phyloP scores from a whole-genome alignment of 2,113 vertebrate species.

The Nothocercus julius region DNA sequence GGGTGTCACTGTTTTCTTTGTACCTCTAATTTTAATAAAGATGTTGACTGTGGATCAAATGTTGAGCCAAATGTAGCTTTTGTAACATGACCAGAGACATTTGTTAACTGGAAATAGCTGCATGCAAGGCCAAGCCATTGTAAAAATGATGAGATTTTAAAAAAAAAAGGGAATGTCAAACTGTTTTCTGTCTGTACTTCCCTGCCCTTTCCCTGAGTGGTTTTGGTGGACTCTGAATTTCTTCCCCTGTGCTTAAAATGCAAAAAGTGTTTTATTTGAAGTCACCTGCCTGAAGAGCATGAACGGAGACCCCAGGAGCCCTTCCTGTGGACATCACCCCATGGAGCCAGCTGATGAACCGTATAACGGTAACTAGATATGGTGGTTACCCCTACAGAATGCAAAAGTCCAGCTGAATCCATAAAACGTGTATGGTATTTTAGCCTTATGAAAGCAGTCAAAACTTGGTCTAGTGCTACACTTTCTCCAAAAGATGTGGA shows the following conservation, averaged over 20 bases:
- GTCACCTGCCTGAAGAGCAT: not conserved
- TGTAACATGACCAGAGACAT: not conserved
- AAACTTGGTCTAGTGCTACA: not conserved
- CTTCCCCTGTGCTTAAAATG: not conserved
- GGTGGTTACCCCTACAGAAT: rapidly evolving
- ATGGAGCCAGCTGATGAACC: not conserved
- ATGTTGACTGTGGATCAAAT: not conserved
- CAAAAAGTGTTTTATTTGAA: not conserved
- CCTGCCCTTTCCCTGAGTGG: not conserved
- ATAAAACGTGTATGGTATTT: not conserved
- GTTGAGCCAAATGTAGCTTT: not conserved
- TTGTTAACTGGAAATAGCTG: not conserved
- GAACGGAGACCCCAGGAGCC: not conserved
- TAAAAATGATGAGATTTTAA: not conserved
- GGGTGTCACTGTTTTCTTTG: not conserved
- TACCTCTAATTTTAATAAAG: not conserved
- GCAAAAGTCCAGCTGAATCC: not conserved
- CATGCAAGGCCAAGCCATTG: not conserved
- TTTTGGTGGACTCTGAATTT: not conserved
- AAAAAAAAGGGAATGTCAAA: not conserved
- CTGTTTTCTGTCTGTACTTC: not conserved
- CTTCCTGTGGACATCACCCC: not conserved
- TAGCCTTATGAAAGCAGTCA: not conserved
- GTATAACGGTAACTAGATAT: not conserved
- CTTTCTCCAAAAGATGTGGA: not conserved